Evolutionary conservation across 2,113 vertebrate genomes (phyloP).

Genomic region (Chionodraco myersi): DNA sequence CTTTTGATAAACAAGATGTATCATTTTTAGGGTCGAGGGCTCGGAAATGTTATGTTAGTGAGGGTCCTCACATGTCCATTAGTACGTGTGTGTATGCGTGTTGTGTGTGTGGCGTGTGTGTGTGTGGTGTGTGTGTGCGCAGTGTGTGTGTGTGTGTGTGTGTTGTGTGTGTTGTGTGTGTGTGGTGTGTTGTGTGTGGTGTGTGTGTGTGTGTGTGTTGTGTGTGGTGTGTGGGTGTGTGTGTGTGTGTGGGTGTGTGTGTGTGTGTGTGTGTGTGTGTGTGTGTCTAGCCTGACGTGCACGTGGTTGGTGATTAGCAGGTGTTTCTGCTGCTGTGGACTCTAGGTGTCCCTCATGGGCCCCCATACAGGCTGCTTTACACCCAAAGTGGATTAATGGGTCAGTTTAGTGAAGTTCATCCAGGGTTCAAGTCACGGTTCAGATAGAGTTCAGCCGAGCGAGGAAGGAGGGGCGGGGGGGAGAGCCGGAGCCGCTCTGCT

Average conservation of each 20-base stretch:
- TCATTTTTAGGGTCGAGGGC: no score
- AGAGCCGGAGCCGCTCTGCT: slow-evolving; percentile 23
- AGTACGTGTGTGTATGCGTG: no score
- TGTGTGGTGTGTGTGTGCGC: no score
- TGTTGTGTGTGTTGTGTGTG: not conserved
- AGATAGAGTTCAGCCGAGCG: slow-evolving; percentile 68
- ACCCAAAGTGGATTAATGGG: slow-evolving; percentile 75
- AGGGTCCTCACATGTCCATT: no score
- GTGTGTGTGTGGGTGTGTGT: no score
- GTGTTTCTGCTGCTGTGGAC: slow-evolving; percentile 20
- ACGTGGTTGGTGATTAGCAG: slow-evolving; percentile 28
- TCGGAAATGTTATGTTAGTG: no score
- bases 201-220: no score
- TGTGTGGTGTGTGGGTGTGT: not conserved
- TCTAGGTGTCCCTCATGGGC: slow-evolving; percentile 30
- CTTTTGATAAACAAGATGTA: no score
- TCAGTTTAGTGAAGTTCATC: slow-evolving; percentile 73
- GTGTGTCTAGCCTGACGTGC: not conserved
- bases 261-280: no score
- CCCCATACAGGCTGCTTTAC: slow-evolving; percentile 31
- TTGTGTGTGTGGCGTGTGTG: no score
- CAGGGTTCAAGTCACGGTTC: slow-evolving; percentile 75
- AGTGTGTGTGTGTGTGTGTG: no score
- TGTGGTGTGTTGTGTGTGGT: no score
- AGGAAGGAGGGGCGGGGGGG: slow-evolving; percentile 22